These are phyloP conservation scores for Leuciscus idus DNA, from an alignment of 2,113 vertebrate genomes.

Conservation along the genomic window DNA sequence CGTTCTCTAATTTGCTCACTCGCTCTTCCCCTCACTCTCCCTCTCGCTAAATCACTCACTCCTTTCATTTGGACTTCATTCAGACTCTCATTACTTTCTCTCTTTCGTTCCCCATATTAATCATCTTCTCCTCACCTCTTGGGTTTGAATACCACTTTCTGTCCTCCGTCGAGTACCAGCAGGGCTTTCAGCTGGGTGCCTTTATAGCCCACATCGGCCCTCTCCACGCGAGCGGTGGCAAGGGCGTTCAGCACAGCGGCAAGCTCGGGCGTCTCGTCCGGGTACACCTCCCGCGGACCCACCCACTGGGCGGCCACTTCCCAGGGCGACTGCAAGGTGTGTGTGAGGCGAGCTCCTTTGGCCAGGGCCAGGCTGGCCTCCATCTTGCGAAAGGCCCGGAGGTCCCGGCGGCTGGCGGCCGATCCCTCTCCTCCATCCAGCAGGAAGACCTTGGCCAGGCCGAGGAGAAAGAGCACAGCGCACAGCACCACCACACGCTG, in stretches of 20 bases:
- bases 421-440: conserved; percentile 95
- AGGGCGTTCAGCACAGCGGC: conserved; percentile 92
- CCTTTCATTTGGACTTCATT: neutral
- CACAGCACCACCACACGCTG: conserved; percentile 94
- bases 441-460: conserved; percentile 97
- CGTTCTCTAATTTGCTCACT: conserved; percentile 4
- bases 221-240: conserved; percentile 84
- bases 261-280: conserved; percentile 94
- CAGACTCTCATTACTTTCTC: conserved; percentile 6
- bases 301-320: conserved; percentile 98
- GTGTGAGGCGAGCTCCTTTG: conserved; percentile 86
- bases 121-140: conserved; percentile 81
- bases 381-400: conserved; percentile 93
- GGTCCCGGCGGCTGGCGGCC: conserved; percentile 89
- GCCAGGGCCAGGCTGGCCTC: conserved; percentile 84
- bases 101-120: neutral
- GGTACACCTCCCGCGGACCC: conserved; percentile 95
- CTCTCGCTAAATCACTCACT: conserved; percentile 10
- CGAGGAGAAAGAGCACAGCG: conserved; percentile 93
- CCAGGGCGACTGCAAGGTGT: conserved; percentile 96
- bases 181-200: conserved; percentile 96
- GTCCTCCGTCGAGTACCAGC: conserved; percentile 93
- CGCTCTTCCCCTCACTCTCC: conserved; percentile 6
- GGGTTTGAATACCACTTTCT: conserved; percentile 99
- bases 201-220: conserved; percentile 96